Base-by-base conservation (phyloP, 2,797 vertebrate species). In the Anabas testudineus region DNA sequence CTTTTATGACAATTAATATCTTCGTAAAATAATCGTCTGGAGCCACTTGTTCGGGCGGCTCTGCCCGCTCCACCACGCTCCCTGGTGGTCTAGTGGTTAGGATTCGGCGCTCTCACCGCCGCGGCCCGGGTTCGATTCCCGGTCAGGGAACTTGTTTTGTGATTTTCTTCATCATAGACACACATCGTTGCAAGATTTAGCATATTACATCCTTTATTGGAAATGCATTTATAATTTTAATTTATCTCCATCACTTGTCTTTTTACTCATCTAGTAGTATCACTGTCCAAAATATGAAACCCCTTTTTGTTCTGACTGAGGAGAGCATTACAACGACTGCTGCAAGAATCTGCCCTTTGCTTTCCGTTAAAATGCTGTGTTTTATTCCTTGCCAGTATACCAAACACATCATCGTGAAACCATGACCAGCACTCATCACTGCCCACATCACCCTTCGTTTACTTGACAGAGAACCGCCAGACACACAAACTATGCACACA, bases 91-190 rank as follows among this genome's bases (percentile, higher is more conserved):
- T 28, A 49, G 34, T 62, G 60, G 92, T 91, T 92, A 93, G 88
- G 90, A 91, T 92, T 91, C 83, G 88, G 90, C 81, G 87, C 88
- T 90, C 86, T 92, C 91, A 91, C 90, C 84, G 81, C 88, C 79
- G 84, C 76, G 86, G 88, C 85, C 87, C 66, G 83, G 84, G 78
- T 90, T 90, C 67, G 81, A 89, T 91, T 93, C 88, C 87, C 79
- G 71, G 80, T 88, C 79, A 89, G 86, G 78, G 80, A 90, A 89
- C 51, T 3, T 22, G 24, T 13, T 22, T 1, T 36, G 15, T 18
- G 5, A 42, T 7, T n/a, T n/a, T n/a, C n/a, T n/a, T n/a, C n/a
- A n/a, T n/a, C n/a, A n/a, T n/a, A n/a, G n/a, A n/a, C n/a, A n/a
- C 18, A 8, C 7, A n/a, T 8, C 2, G 18, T 10, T 1, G 12